Percentiles rank a stretch among this genome's conserved stretches.
Evolutionary conservation across 2,888 invertebrate species (phyloP).

Genomic region (Bombylius major): DNA sequence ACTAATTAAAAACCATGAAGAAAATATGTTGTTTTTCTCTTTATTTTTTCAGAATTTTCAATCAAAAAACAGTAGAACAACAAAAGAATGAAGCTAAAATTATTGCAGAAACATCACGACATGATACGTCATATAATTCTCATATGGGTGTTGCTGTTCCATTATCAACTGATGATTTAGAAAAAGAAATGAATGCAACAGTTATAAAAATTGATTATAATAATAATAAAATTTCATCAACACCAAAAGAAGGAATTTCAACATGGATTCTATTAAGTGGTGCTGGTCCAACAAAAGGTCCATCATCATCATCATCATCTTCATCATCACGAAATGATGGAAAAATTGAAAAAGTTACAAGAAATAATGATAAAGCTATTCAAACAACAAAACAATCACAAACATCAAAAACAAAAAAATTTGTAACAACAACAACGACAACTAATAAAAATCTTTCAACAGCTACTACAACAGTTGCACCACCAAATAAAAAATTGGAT

Average conservation of each 20-base stretch:
- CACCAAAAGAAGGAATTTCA: slow-evolving; percentile 53
- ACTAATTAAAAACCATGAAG: background rate
- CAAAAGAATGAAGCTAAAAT: too few species aligned
- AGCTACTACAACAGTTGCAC: slow-evolving; percentile 22
- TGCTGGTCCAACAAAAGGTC: slow-evolving; percentile 35
- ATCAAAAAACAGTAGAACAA: background rate
- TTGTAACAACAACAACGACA: slow-evolving; percentile 7
- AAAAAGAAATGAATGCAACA: slow-evolving; percentile 34
- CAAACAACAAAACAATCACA: slow-evolving; percentile 15
- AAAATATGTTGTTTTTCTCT: background rate
- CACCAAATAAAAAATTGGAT: too few species aligned
- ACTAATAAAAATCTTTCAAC: slow-evolving; percentile 14
- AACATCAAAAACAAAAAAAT: slow-evolving; percentile 13
- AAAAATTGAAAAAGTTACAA: slow-evolving; percentile 14
- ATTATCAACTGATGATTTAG: slow-evolving; percentile 48
- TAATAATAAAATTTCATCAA: slow-evolving; percentile 34
- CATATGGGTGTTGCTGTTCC: slow-evolving; percentile 57
- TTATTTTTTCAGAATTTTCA: background rate
- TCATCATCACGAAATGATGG: slow-evolving; percentile 8
- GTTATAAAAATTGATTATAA: slow-evolving; percentile 30
- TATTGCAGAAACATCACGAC: background rate
- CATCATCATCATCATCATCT: slow-evolving; percentile 18
- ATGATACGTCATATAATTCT: slow-evolving; percentile 28
- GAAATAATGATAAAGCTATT: slow-evolving; percentile 10
- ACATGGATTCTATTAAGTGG: slow-evolving; percentile 64